These are phyloP conservation scores for Bombyx mandarina DNA, from an alignment of 1,140 invertebrate genomes.

Conservation along the genomic window DNA sequence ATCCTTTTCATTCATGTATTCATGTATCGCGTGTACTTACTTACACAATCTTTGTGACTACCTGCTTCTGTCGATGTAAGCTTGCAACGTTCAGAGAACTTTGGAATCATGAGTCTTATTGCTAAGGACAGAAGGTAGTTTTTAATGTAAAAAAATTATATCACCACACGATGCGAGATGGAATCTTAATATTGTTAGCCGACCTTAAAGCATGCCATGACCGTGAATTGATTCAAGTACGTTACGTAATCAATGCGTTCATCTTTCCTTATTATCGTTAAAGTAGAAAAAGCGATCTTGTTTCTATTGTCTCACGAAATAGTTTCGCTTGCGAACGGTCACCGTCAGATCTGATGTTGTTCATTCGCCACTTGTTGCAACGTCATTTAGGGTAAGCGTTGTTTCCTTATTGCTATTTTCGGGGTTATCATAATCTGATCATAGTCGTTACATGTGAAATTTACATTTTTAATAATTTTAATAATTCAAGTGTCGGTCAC, in stretches of 20 bases:
- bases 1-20: too few species aligned
- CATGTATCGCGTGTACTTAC: too few species aligned
- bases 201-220: constrained; percentile 34
- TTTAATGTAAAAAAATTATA: too few species aligned
- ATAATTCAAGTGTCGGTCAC: too few species aligned
- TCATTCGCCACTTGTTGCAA: constrained; percentile 18
- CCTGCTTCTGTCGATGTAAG: too few species aligned
- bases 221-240: constrained; percentile 38
- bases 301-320: not conserved
- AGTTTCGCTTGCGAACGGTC: not conserved
- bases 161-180: too few species aligned
- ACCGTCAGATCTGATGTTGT: constrained; percentile 10
- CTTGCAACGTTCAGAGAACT: too few species aligned
- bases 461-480: too few species aligned
- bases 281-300: constrained; percentile 1
- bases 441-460: too few species aligned
- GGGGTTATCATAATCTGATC: constrained; percentile 5
- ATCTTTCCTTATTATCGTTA: constrained; percentile 25
- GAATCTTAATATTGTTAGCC: constrained; percentile 7
- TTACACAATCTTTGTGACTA: too few species aligned
- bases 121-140: too few species aligned
- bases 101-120: too few species aligned
- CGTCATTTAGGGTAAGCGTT: constrained; percentile 17
- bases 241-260: constrained; percentile 36
- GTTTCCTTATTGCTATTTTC: constrained; percentile 23